Evolutionary conservation across 2,888 invertebrate species (phyloP).

Genomic region (Himalopsyche japonica): DNA sequence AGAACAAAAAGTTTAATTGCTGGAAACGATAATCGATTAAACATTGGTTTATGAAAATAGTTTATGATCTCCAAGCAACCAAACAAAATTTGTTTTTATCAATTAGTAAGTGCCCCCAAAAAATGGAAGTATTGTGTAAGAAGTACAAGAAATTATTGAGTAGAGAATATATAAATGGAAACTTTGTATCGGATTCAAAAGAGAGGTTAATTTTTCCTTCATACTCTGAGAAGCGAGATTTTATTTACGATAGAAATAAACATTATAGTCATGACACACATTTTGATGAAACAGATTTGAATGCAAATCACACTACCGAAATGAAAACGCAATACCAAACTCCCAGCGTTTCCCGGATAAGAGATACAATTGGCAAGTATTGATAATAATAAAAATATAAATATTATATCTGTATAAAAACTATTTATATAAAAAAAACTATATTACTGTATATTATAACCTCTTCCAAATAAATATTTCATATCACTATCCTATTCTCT

Average conservation of each 20-base stretch:
- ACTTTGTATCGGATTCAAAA: constrained; percentile 1
- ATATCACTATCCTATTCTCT: no score
- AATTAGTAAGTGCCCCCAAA: no score
- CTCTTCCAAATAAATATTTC: no score
- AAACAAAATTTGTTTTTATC: no score
- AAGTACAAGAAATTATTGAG: constrained; percentile 7
- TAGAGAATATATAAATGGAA: constrained; percentile 8
- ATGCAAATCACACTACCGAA: constrained; percentile 7
- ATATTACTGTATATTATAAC: no score
- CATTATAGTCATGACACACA: constrained; percentile 20
- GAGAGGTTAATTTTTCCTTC: constrained; percentile 31
- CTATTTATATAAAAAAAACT: no score
- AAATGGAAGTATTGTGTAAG: constrained; percentile 12
- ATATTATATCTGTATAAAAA: no score
- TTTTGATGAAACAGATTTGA: constrained; percentile 3
- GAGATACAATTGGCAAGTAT: constrained; percentile 2
- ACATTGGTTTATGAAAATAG: no score
- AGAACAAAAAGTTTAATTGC: no score
- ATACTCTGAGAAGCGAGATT: neutral
- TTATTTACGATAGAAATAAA: constrained; percentile 13
- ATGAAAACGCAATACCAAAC: constrained; percentile 20
- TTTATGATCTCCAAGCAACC: no score
- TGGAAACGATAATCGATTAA: no score
- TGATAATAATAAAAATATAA: neutral
- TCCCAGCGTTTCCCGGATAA: neutral